Conservation (phyloP, 2,113 vertebrate genomes). For the Anseranas semipalmata region DNA sequence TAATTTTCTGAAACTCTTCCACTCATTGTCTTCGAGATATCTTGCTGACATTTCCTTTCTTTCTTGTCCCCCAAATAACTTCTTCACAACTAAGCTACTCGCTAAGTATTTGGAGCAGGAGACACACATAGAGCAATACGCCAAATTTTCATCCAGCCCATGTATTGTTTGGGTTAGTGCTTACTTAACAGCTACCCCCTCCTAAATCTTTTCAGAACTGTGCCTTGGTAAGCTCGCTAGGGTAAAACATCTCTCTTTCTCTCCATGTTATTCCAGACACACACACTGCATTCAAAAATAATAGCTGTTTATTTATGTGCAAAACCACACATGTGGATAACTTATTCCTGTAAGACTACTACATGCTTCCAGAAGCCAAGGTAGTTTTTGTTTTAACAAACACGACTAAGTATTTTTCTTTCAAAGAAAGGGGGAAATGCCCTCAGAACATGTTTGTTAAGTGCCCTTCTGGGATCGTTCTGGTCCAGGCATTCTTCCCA, state of each 20-base stretch:
- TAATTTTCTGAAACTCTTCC: constrained; percentile 46
- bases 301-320: constrained; percentile 53
- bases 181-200: constrained; percentile 29
- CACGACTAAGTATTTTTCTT: not conserved
- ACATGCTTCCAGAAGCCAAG: constrained; percentile 7
- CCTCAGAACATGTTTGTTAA: not conserved
- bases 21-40: constrained; percentile 1
- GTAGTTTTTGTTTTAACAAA: not conserved
- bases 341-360: constrained; percentile 3
- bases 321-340: constrained; percentile 18
- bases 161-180: constrained; percentile 44
- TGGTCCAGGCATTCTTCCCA: not conserved
- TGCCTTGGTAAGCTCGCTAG: not conserved
- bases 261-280: constrained; percentile 14
- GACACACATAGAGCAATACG: not conserved
- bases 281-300: constrained; percentile 34
- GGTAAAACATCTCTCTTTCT: constrained; percentile 12
- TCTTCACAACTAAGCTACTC: not conserved
- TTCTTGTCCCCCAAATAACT: constrained; percentile 23
- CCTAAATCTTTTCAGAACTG: constrained; percentile 30
- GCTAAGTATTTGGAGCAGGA: not conserved
- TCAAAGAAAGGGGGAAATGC: not conserved
- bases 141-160: constrained; percentile 33
- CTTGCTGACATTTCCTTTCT: constrained; percentile 56
- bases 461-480: not conserved